Percentiles rank a stretch among this genome's conserved stretches.
These are phyloP conservation scores for Lasioglossum leucozonium DNA, from an alignment of 2,888 invertebrate species.

Conservation along the genomic window DNA sequence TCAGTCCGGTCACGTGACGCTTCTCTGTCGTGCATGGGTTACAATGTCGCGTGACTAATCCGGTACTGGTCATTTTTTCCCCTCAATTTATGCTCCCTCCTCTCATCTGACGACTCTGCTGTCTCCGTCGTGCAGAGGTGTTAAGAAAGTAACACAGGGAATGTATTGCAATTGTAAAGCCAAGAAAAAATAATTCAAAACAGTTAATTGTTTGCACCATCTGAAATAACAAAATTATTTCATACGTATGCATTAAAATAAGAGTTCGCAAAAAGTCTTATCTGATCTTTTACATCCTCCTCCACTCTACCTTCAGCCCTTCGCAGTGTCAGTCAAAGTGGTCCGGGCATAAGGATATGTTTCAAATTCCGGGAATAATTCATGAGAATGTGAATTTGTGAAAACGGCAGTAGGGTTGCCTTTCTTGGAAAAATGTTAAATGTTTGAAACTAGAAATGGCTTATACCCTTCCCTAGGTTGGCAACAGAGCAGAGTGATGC, in stretches of 20 bases:
- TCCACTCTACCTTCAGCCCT: background rate
- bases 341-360: background rate
- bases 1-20: too few species aligned
- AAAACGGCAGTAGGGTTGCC: background rate
- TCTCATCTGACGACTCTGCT: too few species aligned
- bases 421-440: background rate
- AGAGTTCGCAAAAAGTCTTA: background rate
- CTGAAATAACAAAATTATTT: background rate
- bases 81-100: too few species aligned
- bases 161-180: background rate
- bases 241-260: background rate
- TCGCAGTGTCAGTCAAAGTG: background rate
- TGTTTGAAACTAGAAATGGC: conserved; percentile 30
- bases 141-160: background rate
- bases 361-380: background rate
- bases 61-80: too few species aligned
- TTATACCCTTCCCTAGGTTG: conserved; percentile 72
- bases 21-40: too few species aligned
- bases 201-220: background rate
- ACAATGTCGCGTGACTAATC: too few species aligned
- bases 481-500: conserved; percentile 73
- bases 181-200: background rate
- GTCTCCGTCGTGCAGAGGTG: too few species aligned
- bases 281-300: background rate
- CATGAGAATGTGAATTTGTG: background rate